phyloP scores from a whole-genome alignment of 2,797 vertebrate genomes.

The Silurus aristotelis region DNA sequence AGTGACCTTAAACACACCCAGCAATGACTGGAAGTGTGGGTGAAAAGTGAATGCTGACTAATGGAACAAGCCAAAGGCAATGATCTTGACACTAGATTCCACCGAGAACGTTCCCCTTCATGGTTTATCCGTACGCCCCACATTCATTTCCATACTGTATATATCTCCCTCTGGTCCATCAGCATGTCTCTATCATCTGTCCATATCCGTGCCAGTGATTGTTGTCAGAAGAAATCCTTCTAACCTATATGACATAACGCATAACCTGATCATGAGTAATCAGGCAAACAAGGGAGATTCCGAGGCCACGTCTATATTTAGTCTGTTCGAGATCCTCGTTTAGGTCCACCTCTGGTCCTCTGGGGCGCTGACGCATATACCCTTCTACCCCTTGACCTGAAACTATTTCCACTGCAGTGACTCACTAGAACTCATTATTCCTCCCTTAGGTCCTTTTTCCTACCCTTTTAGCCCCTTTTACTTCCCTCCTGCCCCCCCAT shows the following conservation, averaged over 20 bases:
- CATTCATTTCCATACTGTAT: no score
- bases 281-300: conserved; percentile 38
- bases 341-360: conserved; percentile 37
- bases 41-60: conserved; percentile 20
- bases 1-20: conserved; percentile 17
- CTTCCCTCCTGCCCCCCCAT: conserved; percentile 20
- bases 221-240: conserved; percentile 1
- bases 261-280: conserved; percentile 30
- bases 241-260: conserved; percentile 18
- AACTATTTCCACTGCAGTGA: conserved; percentile 58
- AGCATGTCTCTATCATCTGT: no score
- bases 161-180: background rate
- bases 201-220: background rate
- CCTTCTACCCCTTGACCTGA: conserved; percentile 42
- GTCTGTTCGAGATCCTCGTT: conserved; percentile 16
- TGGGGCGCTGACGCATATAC: conserved; percentile 32
- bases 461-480: conserved; percentile 46
- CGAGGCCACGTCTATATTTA: conserved; percentile 35
- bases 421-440: conserved; percentile 56
- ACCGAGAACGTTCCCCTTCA: no score
- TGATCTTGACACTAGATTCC: background rate
- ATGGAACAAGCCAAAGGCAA: conserved; percentile 12
- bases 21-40: background rate
- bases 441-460: conserved; percentile 28
- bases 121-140: no score